Conservation (phyloP, 2,113 vertebrate genomes). For the Elephantulus edwardii region DNA sequence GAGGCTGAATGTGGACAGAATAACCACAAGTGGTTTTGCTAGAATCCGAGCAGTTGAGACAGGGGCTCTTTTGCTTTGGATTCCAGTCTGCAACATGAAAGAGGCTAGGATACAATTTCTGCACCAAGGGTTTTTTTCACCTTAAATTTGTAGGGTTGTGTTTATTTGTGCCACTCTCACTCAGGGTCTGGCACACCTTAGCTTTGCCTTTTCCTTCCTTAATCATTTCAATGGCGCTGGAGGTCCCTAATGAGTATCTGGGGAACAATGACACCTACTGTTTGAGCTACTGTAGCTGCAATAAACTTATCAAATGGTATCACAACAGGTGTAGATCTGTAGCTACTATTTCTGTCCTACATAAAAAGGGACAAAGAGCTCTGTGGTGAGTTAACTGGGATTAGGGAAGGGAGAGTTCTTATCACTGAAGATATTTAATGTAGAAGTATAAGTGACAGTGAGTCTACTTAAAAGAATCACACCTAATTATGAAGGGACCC, state of each 20-base stretch:
- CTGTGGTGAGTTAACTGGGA: conserved; percentile 9
- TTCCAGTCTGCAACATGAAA: not conserved
- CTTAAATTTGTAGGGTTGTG: not conserved
- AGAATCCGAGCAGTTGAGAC: not conserved
- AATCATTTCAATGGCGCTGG: not conserved
- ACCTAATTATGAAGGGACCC: not conserved
- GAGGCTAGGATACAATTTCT: not conserved
- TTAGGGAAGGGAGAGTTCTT: conserved; percentile 30
- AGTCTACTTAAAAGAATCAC: not conserved
- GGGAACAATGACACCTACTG: conserved; percentile 59
- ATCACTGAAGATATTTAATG: conserved; percentile 17
- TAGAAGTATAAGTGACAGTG: not conserved
- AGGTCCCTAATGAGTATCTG: conserved; percentile 16
- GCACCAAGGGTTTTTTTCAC: not conserved
- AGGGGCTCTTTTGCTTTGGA: conserved; percentile 10
- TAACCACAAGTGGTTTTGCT: not conserved
- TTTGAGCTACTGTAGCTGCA: conserved; percentile 44
- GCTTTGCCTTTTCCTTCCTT: conserved; percentile 34
- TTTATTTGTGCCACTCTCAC: not conserved
- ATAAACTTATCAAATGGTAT: not conserved
- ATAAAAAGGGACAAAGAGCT: not conserved
- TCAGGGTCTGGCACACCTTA: not conserved
- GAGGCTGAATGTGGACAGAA: not conserved
- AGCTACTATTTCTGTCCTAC: conserved; percentile 35
- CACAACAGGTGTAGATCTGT: not conserved